Percentiles rank a stretch among this genome's conserved stretches.
These are phyloP conservation scores for Perca schrenkii DNA, from an alignment of 2,113 vertebrate genomes.

Conservation along the genomic window DNA sequence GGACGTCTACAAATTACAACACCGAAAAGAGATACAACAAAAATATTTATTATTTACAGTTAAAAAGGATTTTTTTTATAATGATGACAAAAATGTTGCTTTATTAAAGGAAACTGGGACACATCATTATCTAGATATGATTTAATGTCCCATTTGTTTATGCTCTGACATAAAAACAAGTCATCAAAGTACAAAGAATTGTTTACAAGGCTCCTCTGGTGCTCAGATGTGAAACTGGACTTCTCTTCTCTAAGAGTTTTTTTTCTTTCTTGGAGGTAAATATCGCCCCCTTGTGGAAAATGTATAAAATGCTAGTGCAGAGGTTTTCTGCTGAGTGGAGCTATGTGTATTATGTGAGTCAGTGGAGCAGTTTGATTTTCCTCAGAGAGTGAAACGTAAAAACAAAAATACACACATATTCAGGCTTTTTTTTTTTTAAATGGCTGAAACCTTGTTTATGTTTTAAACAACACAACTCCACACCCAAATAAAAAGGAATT, in stretches of 20 bases:
- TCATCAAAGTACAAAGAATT: background rate
- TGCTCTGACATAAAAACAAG: background rate
- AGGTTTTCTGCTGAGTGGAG: constrained; percentile 2
- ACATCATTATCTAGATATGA: background rate
- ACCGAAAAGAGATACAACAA: no score
- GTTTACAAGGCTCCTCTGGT: background rate
- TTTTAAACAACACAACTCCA: background rate
- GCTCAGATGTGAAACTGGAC: background rate
- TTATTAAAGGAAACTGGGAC: background rate
- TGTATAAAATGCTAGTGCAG: background rate
- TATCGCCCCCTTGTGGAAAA: constrained; percentile 63
- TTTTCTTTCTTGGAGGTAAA: background rate
- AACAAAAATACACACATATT: background rate
- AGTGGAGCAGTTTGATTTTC: constrained; percentile 27
- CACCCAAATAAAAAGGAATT: background rate
- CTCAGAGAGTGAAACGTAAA: background rate
- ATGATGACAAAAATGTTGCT: background rate
- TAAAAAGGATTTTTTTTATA: no score
- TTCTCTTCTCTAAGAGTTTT: rapidly evolving
- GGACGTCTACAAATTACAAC: no score
- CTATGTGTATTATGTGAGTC: constrained; percentile 11
- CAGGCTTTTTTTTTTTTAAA: background rate
- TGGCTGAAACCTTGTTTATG: background rate
- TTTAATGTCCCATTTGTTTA: background rate
- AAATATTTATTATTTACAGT: no score